phyloP scores from a whole-genome alignment of 1,140 invertebrate species.

The Mercenaria mercenaria region DNA sequence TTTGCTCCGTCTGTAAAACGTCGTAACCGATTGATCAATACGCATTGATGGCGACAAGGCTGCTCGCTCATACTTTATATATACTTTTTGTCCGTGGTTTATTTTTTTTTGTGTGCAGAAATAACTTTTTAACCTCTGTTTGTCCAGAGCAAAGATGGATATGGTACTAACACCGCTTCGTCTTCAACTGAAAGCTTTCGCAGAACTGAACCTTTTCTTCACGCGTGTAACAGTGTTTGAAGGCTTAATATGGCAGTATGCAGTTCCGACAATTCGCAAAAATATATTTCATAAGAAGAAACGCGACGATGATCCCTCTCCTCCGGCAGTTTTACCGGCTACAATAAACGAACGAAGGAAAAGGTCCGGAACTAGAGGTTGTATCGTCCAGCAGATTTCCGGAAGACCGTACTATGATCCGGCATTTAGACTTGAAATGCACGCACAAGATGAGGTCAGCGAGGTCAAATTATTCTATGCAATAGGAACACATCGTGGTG shows the following conservation, averaged over 20 bases:
- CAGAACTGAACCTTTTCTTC: conserved; percentile 25
- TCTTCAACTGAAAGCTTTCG: conserved; percentile 27
- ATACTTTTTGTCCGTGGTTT: too few species aligned
- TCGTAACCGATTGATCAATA: too few species aligned
- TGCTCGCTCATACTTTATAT: too few species aligned
- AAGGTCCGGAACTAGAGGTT: conserved; percentile 23
- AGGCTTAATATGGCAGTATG: neutral
- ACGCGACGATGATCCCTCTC: conserved; percentile 33
- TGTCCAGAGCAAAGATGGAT: conserved; percentile 45
- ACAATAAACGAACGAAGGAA: conserved; percentile 30
- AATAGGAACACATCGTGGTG: conserved; percentile 54
- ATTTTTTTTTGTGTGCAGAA: too few species aligned
- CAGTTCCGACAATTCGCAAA: conserved; percentile 17
- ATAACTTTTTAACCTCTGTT: too few species aligned
- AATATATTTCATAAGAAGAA: conserved; percentile 45
- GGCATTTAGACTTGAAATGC: conserved; percentile 39
- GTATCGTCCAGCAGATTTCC: conserved; percentile 35
- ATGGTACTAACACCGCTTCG: conserved; percentile 35
- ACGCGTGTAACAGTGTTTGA: conserved; percentile 31
- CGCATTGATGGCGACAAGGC: too few species aligned
- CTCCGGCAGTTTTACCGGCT: conserved; percentile 3
- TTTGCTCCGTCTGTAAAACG: too few species aligned
- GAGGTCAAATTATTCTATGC: conserved; percentile 45
- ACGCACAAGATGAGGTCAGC: conserved; percentile 45
- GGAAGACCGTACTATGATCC: conserved; percentile 40